Evolutionary conservation across 1,140 invertebrate genomes (phyloP), one percentile per base, ranked within the genome.

Genomic region (Acromyrmex charruanus): DNA sequence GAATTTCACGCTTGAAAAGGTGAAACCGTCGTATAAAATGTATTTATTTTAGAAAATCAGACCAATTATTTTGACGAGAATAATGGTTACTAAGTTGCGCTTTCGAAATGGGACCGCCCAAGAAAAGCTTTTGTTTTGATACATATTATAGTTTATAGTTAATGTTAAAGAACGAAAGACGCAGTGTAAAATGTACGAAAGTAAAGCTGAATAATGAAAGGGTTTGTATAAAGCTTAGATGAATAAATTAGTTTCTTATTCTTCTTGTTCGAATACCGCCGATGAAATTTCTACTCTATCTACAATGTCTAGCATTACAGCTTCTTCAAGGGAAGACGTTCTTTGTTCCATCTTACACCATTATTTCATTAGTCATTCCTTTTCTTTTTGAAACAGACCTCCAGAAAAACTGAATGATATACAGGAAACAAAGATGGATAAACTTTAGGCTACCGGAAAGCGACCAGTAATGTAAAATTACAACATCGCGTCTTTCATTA

Each of bases 211-310:
- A 39, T 77, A 77, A 61, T 61, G 25, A 21, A 21, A 3, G 14
- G 3, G 21, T 59, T 59, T 35, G 53, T 58, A 16, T 75, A 21
- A 59, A 61, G 21, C 16, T 21, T 35, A 16, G 25, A 28, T 49
- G 25, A 65, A 65, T 49, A 79, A 51, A 79, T 63, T 79, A 49
- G 51, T 79, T 79, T 65, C 59, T 49, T 77, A 74, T 74, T 74
- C n/a, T 10, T 31, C 39, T 14, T 4, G 16, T 65, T 6, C 39
- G 25, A 25, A 59, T 77, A 44, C 3, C 0, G 55, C 4, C 16
- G 39, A 79, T 25, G 39, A 21, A 79, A 65, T 79, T 65, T 79
- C 59, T n/a, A 18, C 59, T 39, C 9, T 18, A 25, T 79, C 39
- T 49, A 5, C 39, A 65, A 5, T 9, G 58, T 28, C 21, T 79